Evolutionary conservation across 2,888 invertebrate genomes (phyloP), one percentile per base, ranked within the genome.

Genomic region (Dilophus febrilis): DNA sequence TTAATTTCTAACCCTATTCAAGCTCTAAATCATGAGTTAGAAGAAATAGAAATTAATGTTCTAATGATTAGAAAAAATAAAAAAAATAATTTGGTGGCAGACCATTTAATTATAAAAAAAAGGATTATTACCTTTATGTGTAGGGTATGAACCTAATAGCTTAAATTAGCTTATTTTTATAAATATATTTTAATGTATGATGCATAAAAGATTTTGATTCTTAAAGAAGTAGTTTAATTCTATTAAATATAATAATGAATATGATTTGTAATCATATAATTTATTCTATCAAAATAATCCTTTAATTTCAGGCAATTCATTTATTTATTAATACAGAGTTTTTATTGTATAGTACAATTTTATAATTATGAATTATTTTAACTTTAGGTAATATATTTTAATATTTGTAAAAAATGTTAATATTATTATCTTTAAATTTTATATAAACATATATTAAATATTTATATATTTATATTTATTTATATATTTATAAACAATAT

Each of bases 1-100:
- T 74, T 74, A 61, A 73, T 70, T 68, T 74, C 73, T 65, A 74
- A 57, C 1, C 71, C 70, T 61, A 73, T 68, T 68, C 72, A 74
- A 55, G 61, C 57, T 47, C 56, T 48, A 50, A 66, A 47, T 51
- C 66, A 67, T n/a, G 64, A 60, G 45, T 56, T 59, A 17, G 64
- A 49, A 12, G 63, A 61, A 43, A 71, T 64, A 48, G 66, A 58
- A 55, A 72, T 62, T 58, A 72, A 50, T 45, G 62, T 58, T 45
- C 63, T 56, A 42, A 52, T 45, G 29, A 68, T 60, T 62, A 72
- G 59, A 40, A 62, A 53, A 49, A 60, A 59, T 49, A 67, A 58
- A 63, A 70, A 70, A 61, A 70, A 56, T 56, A 66, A 61, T 47
- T 66, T 68, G 44, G 64, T 65, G 46, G 60, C 49, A 50, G 54